Conservation (phyloP, 2,113 vertebrate species). For the Porphyrio hochstetteri region DNA sequence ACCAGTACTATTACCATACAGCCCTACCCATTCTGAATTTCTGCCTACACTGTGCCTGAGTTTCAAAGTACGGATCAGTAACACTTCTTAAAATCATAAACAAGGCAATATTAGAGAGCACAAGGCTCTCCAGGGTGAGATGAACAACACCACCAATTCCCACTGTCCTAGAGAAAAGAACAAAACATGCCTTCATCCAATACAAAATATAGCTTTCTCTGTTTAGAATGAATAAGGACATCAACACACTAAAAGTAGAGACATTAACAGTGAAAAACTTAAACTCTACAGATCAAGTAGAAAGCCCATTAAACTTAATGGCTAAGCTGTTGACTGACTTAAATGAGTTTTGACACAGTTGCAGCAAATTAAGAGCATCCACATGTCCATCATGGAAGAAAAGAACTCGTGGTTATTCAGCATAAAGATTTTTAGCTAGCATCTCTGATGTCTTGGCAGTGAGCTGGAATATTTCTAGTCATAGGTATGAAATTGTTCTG, state of each 20-base stretch:
- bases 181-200: not conserved
- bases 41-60: not conserved
- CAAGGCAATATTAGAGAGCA: not conserved
- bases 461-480: not conserved
- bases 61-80: not conserved
- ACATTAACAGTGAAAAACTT: not conserved
- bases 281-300: not conserved
- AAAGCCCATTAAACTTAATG: not conserved
- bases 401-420: not conserved
- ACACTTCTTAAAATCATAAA: not conserved
- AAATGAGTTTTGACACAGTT: not conserved
- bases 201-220: not conserved
- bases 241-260: not conserved
- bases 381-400: not conserved
- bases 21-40: not conserved
- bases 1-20: not conserved
- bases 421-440: conserved; percentile 13
- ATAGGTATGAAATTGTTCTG: not conserved
- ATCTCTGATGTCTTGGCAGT: conserved; percentile 26
- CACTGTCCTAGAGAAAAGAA: not conserved
- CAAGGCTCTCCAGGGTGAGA: not conserved
- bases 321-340: not conserved
- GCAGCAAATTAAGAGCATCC: not conserved
- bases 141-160: not conserved
- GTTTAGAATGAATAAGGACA: not conserved